These are phyloP conservation scores for Apostichopus leukothele DNA, from an alignment of 53 echinoderm and acorn worm genomes.

Conservation along the genomic window DNA sequence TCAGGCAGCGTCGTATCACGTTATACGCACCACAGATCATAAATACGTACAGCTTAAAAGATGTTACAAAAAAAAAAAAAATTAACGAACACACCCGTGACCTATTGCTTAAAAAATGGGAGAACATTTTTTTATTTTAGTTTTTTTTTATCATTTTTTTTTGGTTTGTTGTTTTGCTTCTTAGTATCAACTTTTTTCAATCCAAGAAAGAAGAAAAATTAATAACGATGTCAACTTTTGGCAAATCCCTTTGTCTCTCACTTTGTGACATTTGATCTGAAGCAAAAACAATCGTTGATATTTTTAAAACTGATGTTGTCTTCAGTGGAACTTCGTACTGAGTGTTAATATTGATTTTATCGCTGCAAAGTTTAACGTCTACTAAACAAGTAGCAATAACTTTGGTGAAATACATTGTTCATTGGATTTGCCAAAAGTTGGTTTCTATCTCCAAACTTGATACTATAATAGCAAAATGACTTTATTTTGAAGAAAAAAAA, in stretches of 20 bases:
- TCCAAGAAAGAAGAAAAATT: not conserved
- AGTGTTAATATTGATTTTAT: no score
- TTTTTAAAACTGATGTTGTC: no score
- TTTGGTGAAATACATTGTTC: no score
- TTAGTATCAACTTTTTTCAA: not conserved
- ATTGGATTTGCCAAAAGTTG: not conserved
- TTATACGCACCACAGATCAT: conserved; percentile 27
- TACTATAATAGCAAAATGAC: not conserved
- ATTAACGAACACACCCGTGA: conserved; percentile 2
- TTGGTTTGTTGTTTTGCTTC: not conserved
- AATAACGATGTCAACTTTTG: not conserved
- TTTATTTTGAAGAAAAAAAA: not conserved
- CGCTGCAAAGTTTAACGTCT: no score
- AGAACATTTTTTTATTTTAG: not conserved
- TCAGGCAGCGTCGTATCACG: conserved; percentile 7
- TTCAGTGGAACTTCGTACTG: no score
- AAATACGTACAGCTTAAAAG: conserved; percentile 16
- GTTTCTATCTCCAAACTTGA: not conserved
- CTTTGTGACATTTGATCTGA: no score
- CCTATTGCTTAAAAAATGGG: conserved; percentile 31
- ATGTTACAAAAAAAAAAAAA: not conserved
- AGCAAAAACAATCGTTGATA: no score
- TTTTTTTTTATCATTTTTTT: not conserved
- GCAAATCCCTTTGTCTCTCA: not conserved
- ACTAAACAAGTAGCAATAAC: no score